A percentile compares a stretch with the other conserved stretches of the same genome.
These are phyloP conservation scores for Dicerorhinus sumatrensis DNA, from an alignment of 2,113 vertebrate species.

Conservation along the genomic window DNA sequence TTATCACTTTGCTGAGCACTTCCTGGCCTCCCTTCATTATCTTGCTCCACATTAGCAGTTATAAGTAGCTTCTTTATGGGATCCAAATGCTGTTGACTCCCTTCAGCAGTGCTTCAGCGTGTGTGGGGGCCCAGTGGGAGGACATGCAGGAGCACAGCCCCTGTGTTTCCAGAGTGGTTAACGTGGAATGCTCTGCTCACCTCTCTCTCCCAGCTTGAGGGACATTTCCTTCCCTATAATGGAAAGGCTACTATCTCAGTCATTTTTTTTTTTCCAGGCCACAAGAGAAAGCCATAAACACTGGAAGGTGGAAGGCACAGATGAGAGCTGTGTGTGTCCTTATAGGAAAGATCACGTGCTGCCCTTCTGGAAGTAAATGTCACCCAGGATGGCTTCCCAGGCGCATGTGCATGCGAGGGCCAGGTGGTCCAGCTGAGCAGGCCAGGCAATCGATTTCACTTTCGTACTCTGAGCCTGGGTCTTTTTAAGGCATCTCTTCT, in stretches of 20 bases:
- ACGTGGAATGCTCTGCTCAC: background rate
- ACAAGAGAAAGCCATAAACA: constrained; percentile 74
- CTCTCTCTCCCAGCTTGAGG: constrained; percentile 54
- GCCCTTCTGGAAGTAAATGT: constrained; percentile 72
- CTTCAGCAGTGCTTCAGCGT: constrained; percentile 40
- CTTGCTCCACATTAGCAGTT: constrained; percentile 61
- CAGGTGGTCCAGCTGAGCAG: constrained; percentile 64
- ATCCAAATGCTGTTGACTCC: constrained; percentile 41
- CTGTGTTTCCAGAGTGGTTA: constrained; percentile 47
- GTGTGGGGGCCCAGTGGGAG: constrained; percentile 16
- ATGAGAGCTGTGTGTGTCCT: constrained; percentile 64
- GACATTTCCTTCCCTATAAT: constrained; percentile 53
- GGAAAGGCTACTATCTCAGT: constrained; percentile 67
- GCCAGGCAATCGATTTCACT: constrained; percentile 78
- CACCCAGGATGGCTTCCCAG: constrained; percentile 77
- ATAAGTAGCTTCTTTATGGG: constrained; percentile 72
- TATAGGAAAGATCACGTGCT: constrained; percentile 70
- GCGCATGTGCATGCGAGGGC: constrained; percentile 71
- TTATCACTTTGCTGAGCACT: constrained; percentile 19
- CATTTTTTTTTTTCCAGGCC: background rate
- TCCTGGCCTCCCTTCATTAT: constrained; percentile 70
- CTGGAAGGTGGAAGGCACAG: constrained; percentile 76
- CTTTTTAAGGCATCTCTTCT: constrained; percentile 77
- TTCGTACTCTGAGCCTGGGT: constrained; percentile 71
- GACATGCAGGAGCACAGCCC: background rate